A percentile compares a stretch with the other conserved stretches of the same genome.
phyloP scores from a whole-genome alignment of 2,888 invertebrate species.

The Plebejus argus region DNA sequence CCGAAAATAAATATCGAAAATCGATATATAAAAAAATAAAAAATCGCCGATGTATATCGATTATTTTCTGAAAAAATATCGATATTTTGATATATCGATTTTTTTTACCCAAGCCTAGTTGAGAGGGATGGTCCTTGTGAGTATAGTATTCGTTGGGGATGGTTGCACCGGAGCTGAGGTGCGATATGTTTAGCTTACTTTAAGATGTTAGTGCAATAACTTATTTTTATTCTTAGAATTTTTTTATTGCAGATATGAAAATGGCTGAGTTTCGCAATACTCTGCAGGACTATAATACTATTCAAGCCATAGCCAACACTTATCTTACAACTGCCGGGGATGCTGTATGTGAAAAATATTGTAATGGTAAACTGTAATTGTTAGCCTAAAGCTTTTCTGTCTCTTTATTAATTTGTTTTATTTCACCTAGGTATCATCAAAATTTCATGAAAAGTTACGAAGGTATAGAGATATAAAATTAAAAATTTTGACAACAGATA shows the following conservation, averaged over 20 bases:
- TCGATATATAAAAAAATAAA: too few relatives aligned
- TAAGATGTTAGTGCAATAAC: not conserved
- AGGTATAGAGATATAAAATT: slow-evolving; percentile 67
- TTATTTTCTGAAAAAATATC: too few relatives aligned
- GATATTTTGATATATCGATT: too few relatives aligned
- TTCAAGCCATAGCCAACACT: not conserved
- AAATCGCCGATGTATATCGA: too few relatives aligned
- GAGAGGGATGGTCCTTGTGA: too few relatives aligned
- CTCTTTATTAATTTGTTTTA: not conserved
- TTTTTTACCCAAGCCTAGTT: too few relatives aligned
- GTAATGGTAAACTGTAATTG: not conserved
- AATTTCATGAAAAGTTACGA: slow-evolving; percentile 64
- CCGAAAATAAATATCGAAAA: too few relatives aligned
- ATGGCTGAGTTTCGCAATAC: not conserved
- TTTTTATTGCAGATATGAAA: not conserved
- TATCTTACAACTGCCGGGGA: not conserved
- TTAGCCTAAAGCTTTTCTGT: not conserved
- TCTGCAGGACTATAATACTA: not conserved
- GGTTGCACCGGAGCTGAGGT: too few relatives aligned
- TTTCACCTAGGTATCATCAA: slow-evolving; percentile 69
- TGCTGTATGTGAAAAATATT: not conserved
- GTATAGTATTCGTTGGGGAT: too few relatives aligned
- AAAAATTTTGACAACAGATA: slow-evolving; percentile 59
- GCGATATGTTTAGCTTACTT: too few relatives aligned
- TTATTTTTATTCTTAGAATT: too few relatives aligned